Evolutionary conservation across 2,888 invertebrate genomes (phyloP), one percentile per base, ranked within the genome.

Genomic region (Pandemis corylana): DNA sequence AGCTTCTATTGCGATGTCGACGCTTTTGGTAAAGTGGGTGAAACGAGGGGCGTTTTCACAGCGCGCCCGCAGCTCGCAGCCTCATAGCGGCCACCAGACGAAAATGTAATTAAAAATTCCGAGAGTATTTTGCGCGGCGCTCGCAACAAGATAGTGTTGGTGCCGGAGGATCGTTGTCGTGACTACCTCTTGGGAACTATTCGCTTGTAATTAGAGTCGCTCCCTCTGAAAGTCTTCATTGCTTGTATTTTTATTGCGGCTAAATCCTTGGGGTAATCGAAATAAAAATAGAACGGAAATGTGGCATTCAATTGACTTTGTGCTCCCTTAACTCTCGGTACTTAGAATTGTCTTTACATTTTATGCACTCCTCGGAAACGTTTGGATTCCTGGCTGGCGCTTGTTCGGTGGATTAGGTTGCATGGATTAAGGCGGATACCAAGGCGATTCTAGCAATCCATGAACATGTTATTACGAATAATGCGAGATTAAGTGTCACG

Each of bases 401-500:
- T 61, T 56, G 61, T 63, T 76, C 10, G 75, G 61, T 56, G 82
- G 83, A 78, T 87, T 95, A 98, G 98, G 98, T 98, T 87, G 98
- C 98, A 82, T 98, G 98, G 98, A 98, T 98, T 94, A 98, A 98
- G 94, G 98, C 98, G 79, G 98, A 98, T 94, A 98, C 98, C 80
- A 98, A 98, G 94, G 98, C 98, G 82, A 97, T 98, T 90, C 95
- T 98, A 89, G 98, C 98, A 81, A 98, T 98, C 89, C 98, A 98
- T 94, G 98, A 98, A 90, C 97, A 98, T 92, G 98, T 98, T 89
- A 98, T 98, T 94, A 98, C 98, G 84, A 98, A 98, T 95, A 98
- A 98, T 95, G 97, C 97, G 82, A 95, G 98, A 85, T 95, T 98
- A 86, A 97, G 97, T 84, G 98, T 98, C 85, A 98, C 97, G 79